Evolutionary conservation across 2,888 invertebrate species (phyloP).

Genomic region (Stenotaenia linearis): DNA sequence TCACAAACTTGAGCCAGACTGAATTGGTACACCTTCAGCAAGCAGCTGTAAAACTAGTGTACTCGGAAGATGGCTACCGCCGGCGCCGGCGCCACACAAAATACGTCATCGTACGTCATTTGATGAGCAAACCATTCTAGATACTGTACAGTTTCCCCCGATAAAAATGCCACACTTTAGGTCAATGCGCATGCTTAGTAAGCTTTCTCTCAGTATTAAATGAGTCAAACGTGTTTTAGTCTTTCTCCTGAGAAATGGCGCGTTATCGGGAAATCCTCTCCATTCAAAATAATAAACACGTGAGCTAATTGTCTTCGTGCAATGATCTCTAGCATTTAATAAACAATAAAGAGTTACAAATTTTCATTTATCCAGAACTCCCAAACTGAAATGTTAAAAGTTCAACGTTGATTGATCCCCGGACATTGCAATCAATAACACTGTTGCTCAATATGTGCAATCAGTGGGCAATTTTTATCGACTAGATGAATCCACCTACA

Average conservation of each 20-base stretch:
- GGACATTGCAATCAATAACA: too few species aligned
- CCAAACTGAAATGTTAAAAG: too few species aligned
- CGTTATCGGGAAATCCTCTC: neutral
- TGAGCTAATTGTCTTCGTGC: neutral
- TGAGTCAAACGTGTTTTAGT: neutral
- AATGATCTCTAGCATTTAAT: neutral
- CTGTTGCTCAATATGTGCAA: neutral
- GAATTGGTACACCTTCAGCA: slow-evolving; percentile 18
- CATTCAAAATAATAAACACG: neutral
- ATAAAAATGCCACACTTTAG: neutral
- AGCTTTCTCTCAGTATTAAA: neutral
- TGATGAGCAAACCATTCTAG: neutral
- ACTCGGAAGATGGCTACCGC: neutral
- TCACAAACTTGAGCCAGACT: slow-evolving; percentile 1
- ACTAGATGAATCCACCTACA: neutral
- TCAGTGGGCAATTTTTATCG: neutral
- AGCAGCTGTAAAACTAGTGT: slow-evolving; percentile 17
- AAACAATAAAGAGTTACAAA: neutral
- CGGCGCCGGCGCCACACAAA: neutral
- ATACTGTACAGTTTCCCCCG: neutral
- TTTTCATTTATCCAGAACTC: too few species aligned
- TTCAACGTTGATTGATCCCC: too few species aligned
- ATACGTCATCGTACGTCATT: neutral
- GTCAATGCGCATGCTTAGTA: neutral
- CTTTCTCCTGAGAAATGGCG: neutral